Evolutionary conservation across 2,113 vertebrate genomes (phyloP), one percentile per base, ranked within the genome.

Genomic region (Pontoporia blainvillei): DNA sequence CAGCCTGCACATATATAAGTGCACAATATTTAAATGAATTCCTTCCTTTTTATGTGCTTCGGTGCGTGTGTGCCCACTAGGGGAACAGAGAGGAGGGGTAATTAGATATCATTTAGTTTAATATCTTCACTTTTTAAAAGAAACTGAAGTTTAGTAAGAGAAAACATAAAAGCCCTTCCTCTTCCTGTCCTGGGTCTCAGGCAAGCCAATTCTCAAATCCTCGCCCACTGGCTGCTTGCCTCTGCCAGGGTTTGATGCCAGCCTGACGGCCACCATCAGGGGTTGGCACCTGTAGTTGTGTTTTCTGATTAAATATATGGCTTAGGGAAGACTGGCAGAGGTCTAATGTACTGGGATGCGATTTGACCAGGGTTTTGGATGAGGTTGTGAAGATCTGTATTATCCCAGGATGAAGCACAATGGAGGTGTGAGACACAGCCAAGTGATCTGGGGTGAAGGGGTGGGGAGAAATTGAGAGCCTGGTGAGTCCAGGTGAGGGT

Each of bases 241-340:
- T 57, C 27, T 39, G 84, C 54, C 14, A 8, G 67, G 39, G 29
- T 23, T 44, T 36, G 36, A 31, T 69, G 36, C 69, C 46, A 69
- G 64, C 61, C 62, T 90, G 59, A 67, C 6, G 64, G 73, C 46
- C 57, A 69, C 92, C 17, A 69, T 34, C n/a, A 81, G 84, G 67
- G 59, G 27, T 31, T 78, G 73, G 41, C 61, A 57, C 59, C 49
- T 83, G 27, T 78, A 39, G 15, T 49, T 96, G 41, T 82, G 25
- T 64, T 94, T 95, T 94, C 29, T 90, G 52, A 66, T 95, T 75
- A 72, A 91, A 90, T 82, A 39, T 25, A 79, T 72, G 59, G 57
- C 54, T 89, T 69, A 44, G 61, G 64, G 59, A 91, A 86, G 62
- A 79, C 12, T 44, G 85, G 25, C 57, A 92, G 34, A 92, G 39